A percentile compares a stretch with the other conserved stretches of the same genome.
phyloP scores from a whole-genome alignment of 2,888 invertebrate genomes.

The Strigamia transsilvanica region DNA sequence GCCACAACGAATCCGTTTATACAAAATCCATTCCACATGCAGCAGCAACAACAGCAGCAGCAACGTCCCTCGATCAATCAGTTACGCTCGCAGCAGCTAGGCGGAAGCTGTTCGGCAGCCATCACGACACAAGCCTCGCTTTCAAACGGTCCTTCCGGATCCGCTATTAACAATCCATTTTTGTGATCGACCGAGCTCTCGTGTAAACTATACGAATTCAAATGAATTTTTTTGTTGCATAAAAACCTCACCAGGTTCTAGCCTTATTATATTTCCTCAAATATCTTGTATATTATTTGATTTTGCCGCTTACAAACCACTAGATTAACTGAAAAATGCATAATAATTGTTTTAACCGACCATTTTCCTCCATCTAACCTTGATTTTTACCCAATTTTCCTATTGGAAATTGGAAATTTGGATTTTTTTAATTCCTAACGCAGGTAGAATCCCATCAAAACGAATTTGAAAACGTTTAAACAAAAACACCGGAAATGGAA shows the following conservation, averaged over 20 bases:
- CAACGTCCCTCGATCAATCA: conserved; percentile 51
- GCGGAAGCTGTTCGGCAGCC: neutral
- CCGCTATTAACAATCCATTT: conserved; percentile 7
- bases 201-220: neutral
- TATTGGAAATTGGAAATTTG: too few relatives aligned
- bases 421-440: too few relatives aligned
- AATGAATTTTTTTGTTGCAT: neutral
- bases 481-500: too few relatives aligned
- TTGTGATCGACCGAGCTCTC: neutral
- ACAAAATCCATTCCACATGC: conserved; percentile 52
- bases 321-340: neutral
- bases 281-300: conserved; percentile 17
- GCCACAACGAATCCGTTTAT: conserved; percentile 50
- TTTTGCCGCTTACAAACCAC: conserved; percentile 18
- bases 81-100: conserved; percentile 41
- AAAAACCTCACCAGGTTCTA: neutral
- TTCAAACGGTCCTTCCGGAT: neutral
- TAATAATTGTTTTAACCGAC: neutral
- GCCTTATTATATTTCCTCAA: neutral
- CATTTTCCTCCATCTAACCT: neutral
- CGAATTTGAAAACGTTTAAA: too few relatives aligned
- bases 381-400: neutral
- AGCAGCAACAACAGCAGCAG: conserved; percentile 43
- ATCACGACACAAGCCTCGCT: neutral
- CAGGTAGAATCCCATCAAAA: too few relatives aligned